phyloP scores from a whole-genome alignment of 1,140 invertebrate species.

The Eriosoma lanigerum region DNA sequence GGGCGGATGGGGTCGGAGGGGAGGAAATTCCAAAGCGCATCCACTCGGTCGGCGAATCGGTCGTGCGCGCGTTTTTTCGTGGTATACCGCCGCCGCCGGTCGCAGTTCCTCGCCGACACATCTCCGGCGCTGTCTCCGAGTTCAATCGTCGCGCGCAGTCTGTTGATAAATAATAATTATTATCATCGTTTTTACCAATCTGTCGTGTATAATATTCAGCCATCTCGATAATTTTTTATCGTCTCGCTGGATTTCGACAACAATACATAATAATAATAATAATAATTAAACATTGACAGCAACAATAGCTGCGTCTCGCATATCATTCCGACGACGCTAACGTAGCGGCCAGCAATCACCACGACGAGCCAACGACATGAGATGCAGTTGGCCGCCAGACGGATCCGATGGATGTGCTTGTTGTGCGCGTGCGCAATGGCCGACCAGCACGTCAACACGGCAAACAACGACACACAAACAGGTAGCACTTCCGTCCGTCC shows the following conservation, averaged over 20 bases:
- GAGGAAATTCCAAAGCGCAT: slow-evolving; percentile 31
- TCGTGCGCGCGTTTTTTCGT: slow-evolving; percentile 21
- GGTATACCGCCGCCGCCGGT: not conserved
- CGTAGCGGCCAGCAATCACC: not conserved
- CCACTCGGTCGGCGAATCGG: slow-evolving; percentile 26
- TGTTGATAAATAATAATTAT: not conserved
- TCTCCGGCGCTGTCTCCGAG: slow-evolving; percentile 6
- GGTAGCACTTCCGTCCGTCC: slow-evolving; percentile 31
- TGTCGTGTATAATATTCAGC: too few relatives aligned
- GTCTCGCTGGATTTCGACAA: too few relatives aligned
- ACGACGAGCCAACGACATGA: slow-evolving; percentile 46
- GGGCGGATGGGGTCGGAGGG: not conserved
- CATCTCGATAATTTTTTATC: too few relatives aligned
- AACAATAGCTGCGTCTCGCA: too few relatives aligned
- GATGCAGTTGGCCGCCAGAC: slow-evolving; percentile 45
- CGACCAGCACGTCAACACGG: slow-evolving; percentile 23
- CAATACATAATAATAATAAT: too few relatives aligned
- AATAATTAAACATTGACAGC: too few relatives aligned
- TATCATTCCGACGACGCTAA: not conserved
- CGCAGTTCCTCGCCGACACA: slow-evolving; percentile 17
- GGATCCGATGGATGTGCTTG: slow-evolving; percentile 48
- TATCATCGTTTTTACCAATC: too few relatives aligned
- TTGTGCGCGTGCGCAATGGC: slow-evolving; percentile 46
- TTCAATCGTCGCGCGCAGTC: not conserved
- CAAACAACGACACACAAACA: slow-evolving; percentile 40